Evolutionary conservation across 2,113 vertebrate genomes (phyloP).

Genomic region (Nesogale talazaci): DNA sequence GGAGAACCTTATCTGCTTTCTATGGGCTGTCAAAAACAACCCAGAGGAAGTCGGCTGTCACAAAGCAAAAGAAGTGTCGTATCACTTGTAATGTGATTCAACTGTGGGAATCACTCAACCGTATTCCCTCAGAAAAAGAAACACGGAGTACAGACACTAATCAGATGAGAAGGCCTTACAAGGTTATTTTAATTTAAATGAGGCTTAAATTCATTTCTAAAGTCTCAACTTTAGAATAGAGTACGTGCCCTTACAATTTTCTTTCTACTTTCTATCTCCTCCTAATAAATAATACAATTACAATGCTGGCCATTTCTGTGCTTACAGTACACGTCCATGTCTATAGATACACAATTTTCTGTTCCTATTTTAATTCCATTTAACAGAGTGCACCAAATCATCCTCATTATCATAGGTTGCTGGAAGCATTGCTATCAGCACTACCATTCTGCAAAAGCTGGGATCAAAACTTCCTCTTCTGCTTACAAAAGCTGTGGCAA

Average conservation of each 20-base stretch:
- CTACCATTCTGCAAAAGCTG: background rate
- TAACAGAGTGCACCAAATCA: background rate
- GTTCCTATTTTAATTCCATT: background rate
- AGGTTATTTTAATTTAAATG: slow-evolving; percentile 50
- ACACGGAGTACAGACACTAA: background rate
- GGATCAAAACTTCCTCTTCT: background rate
- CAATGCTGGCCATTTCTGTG: background rate
- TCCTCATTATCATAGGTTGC: background rate
- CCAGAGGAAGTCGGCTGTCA: slow-evolving; percentile 36
- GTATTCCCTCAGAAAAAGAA: background rate
- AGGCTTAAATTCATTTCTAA: slow-evolving; percentile 58
- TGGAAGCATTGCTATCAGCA: background rate
- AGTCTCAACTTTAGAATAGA: slow-evolving; percentile 20
- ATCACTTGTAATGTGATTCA: slow-evolving; percentile 31
- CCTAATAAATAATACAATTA: slow-evolving; percentile 49
- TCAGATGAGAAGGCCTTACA: background rate
- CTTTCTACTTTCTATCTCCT: slow-evolving; percentile 46
- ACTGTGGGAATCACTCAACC: background rate
- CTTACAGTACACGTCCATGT: background rate
- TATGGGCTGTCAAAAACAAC: background rate
- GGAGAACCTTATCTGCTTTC: slow-evolving; percentile 48
- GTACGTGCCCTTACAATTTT: slow-evolving; percentile 38
- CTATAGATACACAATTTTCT: background rate
- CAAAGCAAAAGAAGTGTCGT: background rate
- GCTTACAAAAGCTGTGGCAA: background rate